Evolutionary conservation across 2,113 vertebrate genomes (phyloP).

Genomic region (Numenius arquata): DNA sequence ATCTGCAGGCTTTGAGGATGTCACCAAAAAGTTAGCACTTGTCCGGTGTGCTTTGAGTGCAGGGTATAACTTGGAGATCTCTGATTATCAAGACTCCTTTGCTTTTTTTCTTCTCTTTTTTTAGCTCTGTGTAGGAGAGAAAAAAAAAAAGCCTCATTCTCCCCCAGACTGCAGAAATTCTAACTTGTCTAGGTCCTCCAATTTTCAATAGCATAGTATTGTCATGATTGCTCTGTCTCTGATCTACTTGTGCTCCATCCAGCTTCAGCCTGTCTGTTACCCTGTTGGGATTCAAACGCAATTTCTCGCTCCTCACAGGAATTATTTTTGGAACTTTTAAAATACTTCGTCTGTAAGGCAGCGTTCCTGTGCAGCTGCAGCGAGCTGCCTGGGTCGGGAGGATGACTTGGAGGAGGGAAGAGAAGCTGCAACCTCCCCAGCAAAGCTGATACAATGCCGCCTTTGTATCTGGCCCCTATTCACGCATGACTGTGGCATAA

Average conservation of each 20-base stretch:
- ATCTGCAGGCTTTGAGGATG: background rate
- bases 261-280: constrained; percentile 14
- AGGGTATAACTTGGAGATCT: background rate
- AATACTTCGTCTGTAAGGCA: constrained; percentile 16
- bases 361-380: constrained; percentile 33
- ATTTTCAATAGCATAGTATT: background rate
- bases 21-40: background rate
- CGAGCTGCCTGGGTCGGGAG: background rate
- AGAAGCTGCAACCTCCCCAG: background rate
- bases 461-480: background rate
- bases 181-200: background rate
- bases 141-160: background rate
- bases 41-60: background rate
- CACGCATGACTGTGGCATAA: background rate
- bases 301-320: constrained; percentile 33
- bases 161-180: background rate
- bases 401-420: background rate
- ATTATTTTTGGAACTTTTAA: constrained; percentile 65
- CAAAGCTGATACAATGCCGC: background rate
- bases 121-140: background rate
- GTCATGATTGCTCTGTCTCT: constrained; percentile 15
- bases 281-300: background rate
- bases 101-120: background rate
- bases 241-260: background rate
- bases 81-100: background rate